These are phyloP conservation scores for Idaea straminata DNA, from an alignment of 2,888 invertebrate genomes.

Conservation along the genomic window DNA sequence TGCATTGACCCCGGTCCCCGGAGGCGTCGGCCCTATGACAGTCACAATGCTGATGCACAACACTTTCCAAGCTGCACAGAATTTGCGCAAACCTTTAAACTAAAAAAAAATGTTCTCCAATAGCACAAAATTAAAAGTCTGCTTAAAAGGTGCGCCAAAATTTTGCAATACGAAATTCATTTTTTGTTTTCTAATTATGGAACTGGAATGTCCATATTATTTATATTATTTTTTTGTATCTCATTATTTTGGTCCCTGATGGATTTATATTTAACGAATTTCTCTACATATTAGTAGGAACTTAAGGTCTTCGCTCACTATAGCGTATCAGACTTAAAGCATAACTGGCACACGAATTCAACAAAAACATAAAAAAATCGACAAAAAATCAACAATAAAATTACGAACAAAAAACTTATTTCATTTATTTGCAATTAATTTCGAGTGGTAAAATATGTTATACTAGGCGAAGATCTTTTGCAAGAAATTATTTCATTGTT, in stretches of 20 bases:
- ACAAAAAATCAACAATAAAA: too few relatives aligned
- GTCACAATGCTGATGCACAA: slow-evolving; percentile 96
- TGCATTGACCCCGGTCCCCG: slow-evolving; percentile 93
- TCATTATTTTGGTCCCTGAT: neutral
- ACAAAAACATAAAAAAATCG: too few relatives aligned
- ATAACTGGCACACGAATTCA: too few relatives aligned
- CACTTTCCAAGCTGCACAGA: slow-evolving; percentile 87
- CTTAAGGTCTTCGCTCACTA: too few relatives aligned
- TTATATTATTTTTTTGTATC: neutral
- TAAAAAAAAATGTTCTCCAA: neutral
- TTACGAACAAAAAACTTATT: too few relatives aligned
- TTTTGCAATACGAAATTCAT: slow-evolving; percentile 15
- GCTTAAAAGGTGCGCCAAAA: neutral
- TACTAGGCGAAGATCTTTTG: too few relatives aligned
- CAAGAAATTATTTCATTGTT: too few relatives aligned
- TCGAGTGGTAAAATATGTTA: too few relatives aligned
- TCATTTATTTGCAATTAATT: too few relatives aligned
- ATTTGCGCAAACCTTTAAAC: slow-evolving; percentile 35
- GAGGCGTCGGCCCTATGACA: slow-evolving; percentile 97
- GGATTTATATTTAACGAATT: too few relatives aligned
- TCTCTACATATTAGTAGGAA: too few relatives aligned
- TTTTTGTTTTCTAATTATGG: neutral
- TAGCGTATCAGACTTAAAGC: too few relatives aligned
- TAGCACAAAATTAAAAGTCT: neutral
- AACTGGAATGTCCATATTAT: slow-evolving; percentile 5